Base-by-base conservation (phyloP, 2,113 vertebrate genomes). In the Lepidothrix coronata region DNA sequence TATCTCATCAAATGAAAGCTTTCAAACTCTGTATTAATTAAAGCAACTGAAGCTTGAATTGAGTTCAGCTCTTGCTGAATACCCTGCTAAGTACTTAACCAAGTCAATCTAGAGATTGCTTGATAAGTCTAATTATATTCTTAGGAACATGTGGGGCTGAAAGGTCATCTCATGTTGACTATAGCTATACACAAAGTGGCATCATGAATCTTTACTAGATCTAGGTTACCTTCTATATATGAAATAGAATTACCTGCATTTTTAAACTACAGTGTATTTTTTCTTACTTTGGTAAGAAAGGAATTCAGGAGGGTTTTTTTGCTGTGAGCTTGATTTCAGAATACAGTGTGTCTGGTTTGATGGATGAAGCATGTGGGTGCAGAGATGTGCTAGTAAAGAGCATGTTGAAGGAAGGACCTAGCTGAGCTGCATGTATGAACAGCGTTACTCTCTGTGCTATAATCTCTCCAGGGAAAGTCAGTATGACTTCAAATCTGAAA, bases 1-100 rank as follows among this genome's bases (percentile, higher is more conserved):
- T 77, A 28, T 85, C 58, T 25, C 70, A 74, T 90, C 6, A 4
- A 80, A 80, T 80, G 62, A 88, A 73, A 95, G 39, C 82, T 91
- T 94, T 94, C 67, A 88, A 80, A 48, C 24, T 87, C 31, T 37
- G 7, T 85, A 54, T 88, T 93, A 93, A 88, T 94, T 93, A 92
- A 90, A 92, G 54, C 44, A 93, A 61, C 49, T 65, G 85, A 88
- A 88, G 67, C 95, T 95, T 90, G 75, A 95, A 91, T 71, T 88
- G 39, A 85, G 43, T 91, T 84, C 71, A 96, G 1, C 59, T 92
- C 83, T 58, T 80, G 25, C 59, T 88, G 25, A 71, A 76, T 93
- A 88, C 68, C n/a, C 59, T 88, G 67, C 28, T 41, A 90, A 88
- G 35, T 83, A 52, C 85, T 93, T 94, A 85, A 91, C 33, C 48